Conservation (phyloP, 2,113 vertebrate species). For the Onychostruthus taczanowskii region DNA sequence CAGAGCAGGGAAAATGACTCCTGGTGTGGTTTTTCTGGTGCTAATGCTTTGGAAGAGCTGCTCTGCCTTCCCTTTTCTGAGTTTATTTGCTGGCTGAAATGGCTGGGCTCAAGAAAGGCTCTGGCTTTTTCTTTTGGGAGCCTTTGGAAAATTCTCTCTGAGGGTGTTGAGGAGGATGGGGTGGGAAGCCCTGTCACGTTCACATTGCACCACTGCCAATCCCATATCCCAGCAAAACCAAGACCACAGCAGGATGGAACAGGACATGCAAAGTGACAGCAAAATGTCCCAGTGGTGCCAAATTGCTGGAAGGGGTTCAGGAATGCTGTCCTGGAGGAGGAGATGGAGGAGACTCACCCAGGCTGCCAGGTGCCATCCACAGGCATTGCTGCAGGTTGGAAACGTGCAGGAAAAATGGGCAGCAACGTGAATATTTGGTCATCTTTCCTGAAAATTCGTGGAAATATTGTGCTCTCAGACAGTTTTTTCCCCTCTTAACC, state of each 20-base stretch:
- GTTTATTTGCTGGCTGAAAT: neutral
- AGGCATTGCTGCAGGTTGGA: neutral
- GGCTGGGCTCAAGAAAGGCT: neutral
- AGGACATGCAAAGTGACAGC: neutral
- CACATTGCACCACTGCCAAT: fast-evolving
- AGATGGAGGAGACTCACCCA: neutral
- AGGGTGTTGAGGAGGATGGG: neutral
- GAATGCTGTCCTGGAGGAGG: neutral
- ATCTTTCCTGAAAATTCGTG: neutral
- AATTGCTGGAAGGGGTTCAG: neutral
- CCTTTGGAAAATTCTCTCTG: neutral
- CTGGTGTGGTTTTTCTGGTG: neutral
- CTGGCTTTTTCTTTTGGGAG: neutral
- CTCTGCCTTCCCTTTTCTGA: neutral
- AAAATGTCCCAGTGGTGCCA: neutral
- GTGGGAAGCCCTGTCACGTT: neutral
- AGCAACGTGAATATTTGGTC: neutral
- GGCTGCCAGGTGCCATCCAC: neutral
- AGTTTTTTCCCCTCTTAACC: neutral
- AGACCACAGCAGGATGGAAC: neutral
- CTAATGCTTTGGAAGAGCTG: neutral
- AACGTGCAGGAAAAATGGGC: conserved; percentile 8
- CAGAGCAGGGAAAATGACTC: neutral
- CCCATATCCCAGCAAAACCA: neutral
- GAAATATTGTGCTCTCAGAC: fast-evolving